A percentile compares a stretch with the other conserved stretches of the same genome.
Evolutionary conservation across 2,113 vertebrate genomes (phyloP).

Genomic region (Poeciliopsis occidentalis): DNA sequence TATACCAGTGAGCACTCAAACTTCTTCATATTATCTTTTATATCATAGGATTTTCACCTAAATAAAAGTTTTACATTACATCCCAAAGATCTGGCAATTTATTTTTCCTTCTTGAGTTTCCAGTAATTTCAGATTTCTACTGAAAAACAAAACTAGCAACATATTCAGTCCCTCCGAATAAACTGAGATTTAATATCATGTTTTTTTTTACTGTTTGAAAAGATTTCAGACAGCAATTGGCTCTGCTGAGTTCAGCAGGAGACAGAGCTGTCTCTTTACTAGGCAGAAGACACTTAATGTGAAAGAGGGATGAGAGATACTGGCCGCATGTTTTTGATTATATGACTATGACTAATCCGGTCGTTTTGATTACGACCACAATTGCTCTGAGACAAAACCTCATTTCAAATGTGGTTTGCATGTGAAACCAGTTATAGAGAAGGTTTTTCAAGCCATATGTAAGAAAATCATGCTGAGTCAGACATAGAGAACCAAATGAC

Average conservation of each 20-base stretch:
- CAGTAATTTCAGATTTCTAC: slow-evolving; percentile 19
- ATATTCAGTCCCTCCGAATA: slow-evolving; percentile 5
- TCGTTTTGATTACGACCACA: neutral
- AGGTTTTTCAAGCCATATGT: neutral
- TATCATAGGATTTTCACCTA: no score
- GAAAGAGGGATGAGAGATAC: slow-evolving; percentile 6
- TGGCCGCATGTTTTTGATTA: slow-evolving; percentile 23
- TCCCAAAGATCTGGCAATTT: slow-evolving; percentile 25
- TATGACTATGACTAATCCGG: slow-evolving; percentile 16
- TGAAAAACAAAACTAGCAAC: slow-evolving; percentile 9
- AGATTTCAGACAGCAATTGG: slow-evolving; percentile 44
- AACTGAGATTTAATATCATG: neutral
- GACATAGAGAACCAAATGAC: neutral
- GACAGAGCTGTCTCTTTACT: slow-evolving; percentile 52
- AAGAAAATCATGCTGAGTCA: neutral
- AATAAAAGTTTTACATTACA: neutral
- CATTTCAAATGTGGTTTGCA: neutral
- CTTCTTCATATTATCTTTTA: no score
- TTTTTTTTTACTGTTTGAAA: slow-evolving; percentile 29
- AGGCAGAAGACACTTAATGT: slow-evolving; percentile 14
- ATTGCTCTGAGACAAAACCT: slow-evolving; percentile 6
- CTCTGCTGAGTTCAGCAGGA: slow-evolving; percentile 63
- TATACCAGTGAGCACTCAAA: neutral
- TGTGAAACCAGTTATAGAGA: slow-evolving; percentile 8
- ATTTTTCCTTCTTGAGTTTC: slow-evolving; percentile 25